Evolutionary conservation across 1,140 invertebrate genomes (phyloP).

Genomic region (Holcopasites calliopsidis): DNA sequence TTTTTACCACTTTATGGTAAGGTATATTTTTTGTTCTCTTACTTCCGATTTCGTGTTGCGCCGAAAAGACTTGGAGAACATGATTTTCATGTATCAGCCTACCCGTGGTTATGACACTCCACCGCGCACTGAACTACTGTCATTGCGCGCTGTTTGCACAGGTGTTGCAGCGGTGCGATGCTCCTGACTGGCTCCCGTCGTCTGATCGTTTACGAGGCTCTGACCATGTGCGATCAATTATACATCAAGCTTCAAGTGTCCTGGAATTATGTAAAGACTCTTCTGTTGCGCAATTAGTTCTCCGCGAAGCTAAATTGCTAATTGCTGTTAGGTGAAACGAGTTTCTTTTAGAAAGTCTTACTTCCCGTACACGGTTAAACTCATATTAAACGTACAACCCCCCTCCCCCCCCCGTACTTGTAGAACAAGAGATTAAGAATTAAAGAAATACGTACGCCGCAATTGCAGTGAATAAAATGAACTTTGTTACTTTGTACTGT

Average conservation of each 20-base stretch:
- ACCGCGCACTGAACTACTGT: slow-evolving; percentile 2
- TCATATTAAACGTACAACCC: too few species aligned
- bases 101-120: slow-evolving; percentile 35
- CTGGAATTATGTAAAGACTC: not conserved
- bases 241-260: not conserved
- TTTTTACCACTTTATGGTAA: too few species aligned
- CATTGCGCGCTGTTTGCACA: slow-evolving; percentile 48
- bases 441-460: too few species aligned
- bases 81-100: slow-evolving; percentile 42
- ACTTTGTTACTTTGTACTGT: too few species aligned
- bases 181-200: slow-evolving; percentile 7
- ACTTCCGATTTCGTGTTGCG: too few species aligned
- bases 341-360: too few species aligned
- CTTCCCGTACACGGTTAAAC: too few species aligned
- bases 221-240: not conserved
- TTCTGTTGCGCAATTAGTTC: not conserved
- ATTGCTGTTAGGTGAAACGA: not conserved
- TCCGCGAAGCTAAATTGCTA: not conserved
- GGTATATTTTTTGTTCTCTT: too few species aligned
- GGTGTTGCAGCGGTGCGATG: slow-evolving; percentile 34
- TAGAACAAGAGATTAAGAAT: too few species aligned
- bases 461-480: too few species aligned
- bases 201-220: slow-evolving; percentile 27
- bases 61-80: too few species aligned
- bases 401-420: too few species aligned